phyloP scores from a whole-genome alignment of 2,113 vertebrate genomes.

The Centropristis striata region DNA sequence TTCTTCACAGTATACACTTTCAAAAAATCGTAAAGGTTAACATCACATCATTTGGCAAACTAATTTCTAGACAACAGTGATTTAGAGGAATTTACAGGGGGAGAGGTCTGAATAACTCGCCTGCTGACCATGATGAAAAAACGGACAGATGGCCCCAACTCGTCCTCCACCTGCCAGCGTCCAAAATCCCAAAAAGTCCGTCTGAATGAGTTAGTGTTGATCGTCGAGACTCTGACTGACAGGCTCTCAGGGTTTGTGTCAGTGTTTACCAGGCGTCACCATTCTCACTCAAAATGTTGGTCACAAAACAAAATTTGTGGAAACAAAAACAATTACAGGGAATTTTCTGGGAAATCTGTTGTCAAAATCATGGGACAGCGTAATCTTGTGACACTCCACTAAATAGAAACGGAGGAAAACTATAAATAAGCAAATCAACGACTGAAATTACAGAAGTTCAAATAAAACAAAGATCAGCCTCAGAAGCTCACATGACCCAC shows the following conservation, averaged over 20 bases:
- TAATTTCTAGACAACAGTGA: slow-evolving; percentile 65
- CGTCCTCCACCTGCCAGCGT: slow-evolving; percentile 33
- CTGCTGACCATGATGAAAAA: slow-evolving; percentile 3
- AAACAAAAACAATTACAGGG: slow-evolving; percentile 12
- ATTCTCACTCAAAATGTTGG: slow-evolving; percentile 25
- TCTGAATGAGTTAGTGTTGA: neutral
- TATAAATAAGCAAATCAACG: slow-evolving; percentile 67
- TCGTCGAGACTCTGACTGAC: neutral
- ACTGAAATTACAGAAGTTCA: slow-evolving; percentile 44
- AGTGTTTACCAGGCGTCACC: neutral
- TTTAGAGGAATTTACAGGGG: slow-evolving; percentile 52
- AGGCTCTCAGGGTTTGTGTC: slow-evolving; percentile 9
- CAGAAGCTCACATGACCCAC: slow-evolving; percentile 56
- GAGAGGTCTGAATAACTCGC: slow-evolving; percentile 17
- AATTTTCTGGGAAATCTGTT: slow-evolving; percentile 16
- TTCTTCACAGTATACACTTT: slow-evolving; percentile 81
- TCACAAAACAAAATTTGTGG: slow-evolving; percentile 10
- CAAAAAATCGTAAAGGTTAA: slow-evolving; percentile 56
- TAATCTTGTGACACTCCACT: slow-evolving; percentile 39
- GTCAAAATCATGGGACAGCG: slow-evolving; percentile 29
- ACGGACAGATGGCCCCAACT: slow-evolving; percentile 45
- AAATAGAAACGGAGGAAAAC: slow-evolving; percentile 45
- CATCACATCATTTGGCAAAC: slow-evolving; percentile 72
- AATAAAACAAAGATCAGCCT: slow-evolving; percentile 47
- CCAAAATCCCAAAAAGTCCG: slow-evolving; percentile 18